Base-by-base conservation (phyloP, 1,140 invertebrate species). In the Rhagoletis pomonella region DNA sequence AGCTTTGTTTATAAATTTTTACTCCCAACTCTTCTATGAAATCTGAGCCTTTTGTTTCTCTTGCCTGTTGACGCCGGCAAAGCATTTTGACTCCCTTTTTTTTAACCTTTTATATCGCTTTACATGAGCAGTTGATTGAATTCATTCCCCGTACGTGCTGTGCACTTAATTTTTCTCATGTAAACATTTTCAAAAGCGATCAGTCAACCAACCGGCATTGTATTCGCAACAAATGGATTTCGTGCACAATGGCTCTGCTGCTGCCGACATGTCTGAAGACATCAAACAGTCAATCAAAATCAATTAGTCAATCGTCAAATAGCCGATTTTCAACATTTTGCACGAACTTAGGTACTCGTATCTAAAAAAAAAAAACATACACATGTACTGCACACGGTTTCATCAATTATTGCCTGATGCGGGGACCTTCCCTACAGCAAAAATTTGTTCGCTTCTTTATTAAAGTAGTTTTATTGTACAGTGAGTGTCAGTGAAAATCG, bases 221-320 rank as follows among this genome's bases (percentile, higher is more conserved):
- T n/a, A 17, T 47, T 55, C 55, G 10, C 73, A 81, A 81, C n/a
- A 77, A 77, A 47, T 77, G 14, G 14, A 77, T 77, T 77, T 77
- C 17, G 4, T 6, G n/a, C 69, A 77, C 69, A 77, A 77, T 77
- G 3, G 12, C 47, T 17, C 3, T n/a, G 73, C 42, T 73, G 44
- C 42, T 55, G 73, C 73, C 73, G 47, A 81, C 44, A 81, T 81
- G 73, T 81, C 73, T 81, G 5, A 14, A 50, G 73, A 10, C 47
- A 77, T 81, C 73, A 81, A 47, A 44, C 47, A 81, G 44, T 81
- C 73, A 81, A 81, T 81, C 73, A 55, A 55, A 81, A 55, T 81
- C 73, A 81, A 81, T 81, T 81, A 81, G 69, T 50, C 69, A 77
- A 77, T 55, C 69, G 69, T 47, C 47, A 77, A 73, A 77, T 77